Evolutionary conservation across 2,113 vertebrate genomes (phyloP).

Genomic region (Micronycteris hirsuta): DNA sequence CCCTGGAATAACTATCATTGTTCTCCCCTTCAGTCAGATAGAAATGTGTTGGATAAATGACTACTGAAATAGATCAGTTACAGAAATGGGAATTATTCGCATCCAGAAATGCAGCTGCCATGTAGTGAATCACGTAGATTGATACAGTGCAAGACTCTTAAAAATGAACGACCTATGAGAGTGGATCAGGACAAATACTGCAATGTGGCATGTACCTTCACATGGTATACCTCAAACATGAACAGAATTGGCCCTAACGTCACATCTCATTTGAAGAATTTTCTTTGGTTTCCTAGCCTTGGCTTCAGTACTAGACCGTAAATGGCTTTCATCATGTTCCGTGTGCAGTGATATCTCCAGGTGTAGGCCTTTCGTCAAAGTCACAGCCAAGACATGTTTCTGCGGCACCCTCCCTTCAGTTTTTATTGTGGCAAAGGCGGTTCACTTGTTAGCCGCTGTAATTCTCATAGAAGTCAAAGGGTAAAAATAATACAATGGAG

Average conservation of each 20-base stretch:
- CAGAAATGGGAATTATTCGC: background rate
- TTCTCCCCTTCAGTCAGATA: background rate
- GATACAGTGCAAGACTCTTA: background rate
- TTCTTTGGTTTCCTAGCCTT: constrained; percentile 5
- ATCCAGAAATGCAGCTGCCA: background rate
- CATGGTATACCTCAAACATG: background rate
- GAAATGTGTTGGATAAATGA: background rate
- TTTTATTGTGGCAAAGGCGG: background rate
- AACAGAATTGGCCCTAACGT: background rate
- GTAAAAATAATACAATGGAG: constrained; percentile 34
- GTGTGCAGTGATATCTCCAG: background rate
- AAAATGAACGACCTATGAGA: background rate
- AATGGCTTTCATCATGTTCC: background rate
- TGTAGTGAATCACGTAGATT: background rate
- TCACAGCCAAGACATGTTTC: background rate
- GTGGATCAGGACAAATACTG: background rate
- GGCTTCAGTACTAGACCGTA: constrained; percentile 47
- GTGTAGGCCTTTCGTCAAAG: constrained; percentile 22
- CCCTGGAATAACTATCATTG: background rate
- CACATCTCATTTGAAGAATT: background rate
- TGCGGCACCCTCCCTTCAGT: background rate
- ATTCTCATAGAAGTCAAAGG: constrained; percentile 25
- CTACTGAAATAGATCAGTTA: background rate
- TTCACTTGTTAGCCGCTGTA: constrained; percentile 30
- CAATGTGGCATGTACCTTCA: background rate